Evolutionary conservation across 1,140 invertebrate species (phyloP).

Genomic region (Penaeus chinensis): DNA sequence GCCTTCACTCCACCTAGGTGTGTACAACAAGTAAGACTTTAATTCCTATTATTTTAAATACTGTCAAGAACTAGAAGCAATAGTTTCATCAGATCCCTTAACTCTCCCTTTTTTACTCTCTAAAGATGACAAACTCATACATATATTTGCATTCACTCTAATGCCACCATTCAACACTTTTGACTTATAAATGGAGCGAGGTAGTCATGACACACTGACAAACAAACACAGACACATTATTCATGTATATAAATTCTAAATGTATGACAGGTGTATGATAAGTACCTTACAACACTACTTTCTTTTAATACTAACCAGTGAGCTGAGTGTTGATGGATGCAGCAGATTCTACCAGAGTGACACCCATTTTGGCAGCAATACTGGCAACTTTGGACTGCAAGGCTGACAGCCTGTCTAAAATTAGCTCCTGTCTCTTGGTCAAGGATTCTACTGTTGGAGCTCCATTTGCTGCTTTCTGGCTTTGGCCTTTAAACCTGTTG

Average conservation of each 20-base stretch:
- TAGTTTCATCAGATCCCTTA: too few relatives aligned
- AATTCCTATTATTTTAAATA: too few relatives aligned
- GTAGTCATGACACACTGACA: too few relatives aligned
- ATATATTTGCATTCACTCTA: too few relatives aligned
- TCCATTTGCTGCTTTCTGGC: neutral
- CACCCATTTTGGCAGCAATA: constrained; percentile 53
- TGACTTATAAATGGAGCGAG: too few relatives aligned
- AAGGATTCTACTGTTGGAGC: constrained; percentile 38
- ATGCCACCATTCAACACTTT: too few relatives aligned
- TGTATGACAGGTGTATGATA: too few relatives aligned
- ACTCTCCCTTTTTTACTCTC: too few relatives aligned
- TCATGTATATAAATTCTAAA: too few relatives aligned
- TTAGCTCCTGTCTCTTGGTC: constrained; percentile 53
- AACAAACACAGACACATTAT: too few relatives aligned
- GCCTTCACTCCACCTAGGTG: constrained; percentile 27
- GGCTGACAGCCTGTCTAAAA: constrained; percentile 52
- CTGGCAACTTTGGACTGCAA: constrained; percentile 52
- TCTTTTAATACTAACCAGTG: constrained; percentile 34
- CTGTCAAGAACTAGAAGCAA: too few relatives aligned
- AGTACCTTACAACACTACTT: neutral
- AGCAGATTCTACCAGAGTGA: constrained; percentile 44
- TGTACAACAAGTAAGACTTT: neutral
- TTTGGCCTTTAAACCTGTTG: constrained; percentile 31
- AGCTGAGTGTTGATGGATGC: constrained; percentile 23
- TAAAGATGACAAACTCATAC: too few relatives aligned